Evolutionary conservation across 2,888 invertebrate genomes (phyloP), one percentile per base, ranked within the genome.

Genomic region (Drosophila pseudotalamancana): DNA sequence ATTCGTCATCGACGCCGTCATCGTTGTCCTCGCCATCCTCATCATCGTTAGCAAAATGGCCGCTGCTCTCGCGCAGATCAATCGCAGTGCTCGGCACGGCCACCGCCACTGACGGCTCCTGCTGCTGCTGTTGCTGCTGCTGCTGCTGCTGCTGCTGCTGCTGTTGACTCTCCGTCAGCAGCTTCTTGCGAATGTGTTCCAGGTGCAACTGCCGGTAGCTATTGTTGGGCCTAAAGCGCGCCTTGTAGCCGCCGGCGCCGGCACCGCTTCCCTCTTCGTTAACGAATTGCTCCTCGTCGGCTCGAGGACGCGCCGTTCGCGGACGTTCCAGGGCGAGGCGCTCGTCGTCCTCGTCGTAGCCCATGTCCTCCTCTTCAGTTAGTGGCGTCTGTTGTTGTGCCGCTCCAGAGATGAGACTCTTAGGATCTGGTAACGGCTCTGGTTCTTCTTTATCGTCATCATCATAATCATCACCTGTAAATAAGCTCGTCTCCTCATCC

Each of bases 291-390:
- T 87, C 81, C 23, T 88, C 88, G 29, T 88, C 84, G 46, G 87
- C 85, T 0, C 72, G 61, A 0, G 81, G 77, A 19, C 75, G 75
- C 54, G 72, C 59, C 40, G 87, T 81, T n/a, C 81, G 72, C 27
- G 85, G 88, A 42, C 88, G 80, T 53, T 89, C 88, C 55, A 88
- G 69, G 4, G 89, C 88, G 46, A 90, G 78, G 8, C 88, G 87
- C 56, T 90, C 90, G 42, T 90, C 90, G 12, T 91, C 90, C 69
- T 91, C 91, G 37, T 91, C 90, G 37, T 90, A 90, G 18, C 91
- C 90, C 82, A 90, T 89, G 51, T 90, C 90, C 35, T 90, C 89
- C 43, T 89, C 89, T 3, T 87, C 84, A 3, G 59, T 55, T 2
- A n/a, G 23, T 4, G 16, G 56, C 32, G 55, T 35, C n/a, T 19